Base-by-base conservation (phyloP, 2,797 vertebrate genomes). In the Crax fasciolata region DNA sequence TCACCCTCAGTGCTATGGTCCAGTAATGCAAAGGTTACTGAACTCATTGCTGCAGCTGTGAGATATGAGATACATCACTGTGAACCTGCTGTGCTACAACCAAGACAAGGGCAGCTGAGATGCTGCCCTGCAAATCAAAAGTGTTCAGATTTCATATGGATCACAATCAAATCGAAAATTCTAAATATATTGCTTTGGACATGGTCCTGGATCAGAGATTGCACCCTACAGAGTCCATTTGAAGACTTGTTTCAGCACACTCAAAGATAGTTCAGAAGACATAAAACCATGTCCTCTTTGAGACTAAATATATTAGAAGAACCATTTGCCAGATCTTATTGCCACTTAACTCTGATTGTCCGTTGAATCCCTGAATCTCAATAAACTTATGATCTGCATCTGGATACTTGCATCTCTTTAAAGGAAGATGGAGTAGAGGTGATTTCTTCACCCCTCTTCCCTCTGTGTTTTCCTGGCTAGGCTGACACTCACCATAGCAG, bases 21-120 rank as follows among this genome's bases (percentile, higher is more conserved):
- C 87, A 91, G 87, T 88, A 96, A 87, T 82, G 61, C 76, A 94
- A 91, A 95, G 85, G 71, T 93, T 93, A 68, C 39, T 82, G 89
- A 87, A 95, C 80, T 87, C 80, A 49, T 59, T 88, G 39, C 87
- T 93, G 89, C 85, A 95, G 71, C 83, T 93, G 74, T 89, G 89
- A 84, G 93, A 91, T 95, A 84, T 23, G 74, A 79, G 90, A 81
- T 25, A 49, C 52, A 88, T 93, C 82, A 35, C 70, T 86, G 1
- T 72, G 80, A 93, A 84, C 71, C 57, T 82, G 44, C 77, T 94
- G 79, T 82, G 79, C 85, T 88, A 30, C 52, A 77, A 44, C 41
- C 52, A 84, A 91, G 76, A 65, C 66, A 82, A 91, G 80, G 71
- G 63, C 80, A 91, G 49, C 35, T 73, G 65, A 82, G 61, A 57